Conservation (phyloP, 2,797 vertebrate species). For the Girardinus metallicus region DNA sequence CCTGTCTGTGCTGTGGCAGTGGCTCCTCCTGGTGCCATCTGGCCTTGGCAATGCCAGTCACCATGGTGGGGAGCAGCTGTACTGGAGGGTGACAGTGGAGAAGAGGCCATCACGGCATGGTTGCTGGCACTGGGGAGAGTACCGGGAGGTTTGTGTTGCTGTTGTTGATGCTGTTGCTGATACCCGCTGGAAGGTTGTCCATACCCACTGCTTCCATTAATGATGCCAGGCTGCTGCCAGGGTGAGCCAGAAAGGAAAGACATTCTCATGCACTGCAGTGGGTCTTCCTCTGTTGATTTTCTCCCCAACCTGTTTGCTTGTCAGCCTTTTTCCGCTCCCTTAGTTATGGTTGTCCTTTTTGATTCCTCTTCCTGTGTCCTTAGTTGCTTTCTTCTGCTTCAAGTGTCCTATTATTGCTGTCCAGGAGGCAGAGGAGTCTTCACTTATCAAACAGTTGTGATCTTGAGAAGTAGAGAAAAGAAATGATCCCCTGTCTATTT, state of each 20-base stretch:
- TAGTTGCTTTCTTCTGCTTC: constrained; percentile 15
- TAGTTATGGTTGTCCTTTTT: constrained; percentile 21
- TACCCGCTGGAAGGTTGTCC: constrained; percentile 65
- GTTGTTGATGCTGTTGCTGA: constrained; percentile 56
- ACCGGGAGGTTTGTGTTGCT: constrained; percentile 71
- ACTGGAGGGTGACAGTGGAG: constrained; percentile 45
- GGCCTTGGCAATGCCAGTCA: constrained; percentile 60
- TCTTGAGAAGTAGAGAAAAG: constrained; percentile 45
- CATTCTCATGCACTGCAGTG: constrained; percentile 72
- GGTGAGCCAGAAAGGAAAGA: constrained; percentile 83
- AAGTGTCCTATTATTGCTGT: constrained; percentile 42
- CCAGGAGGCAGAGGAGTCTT: constrained; percentile 50
- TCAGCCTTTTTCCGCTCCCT: constrained; percentile 10
- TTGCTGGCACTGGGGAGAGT: constrained; percentile 45
- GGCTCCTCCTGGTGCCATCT: constrained; percentile 49
- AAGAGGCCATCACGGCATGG: constrained; percentile 47
- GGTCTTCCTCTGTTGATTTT: constrained; percentile 31
- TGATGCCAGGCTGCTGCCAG: constrained; percentile 70
- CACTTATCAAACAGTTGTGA: constrained; percentile 57
- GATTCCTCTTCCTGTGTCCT: constrained; percentile 14
- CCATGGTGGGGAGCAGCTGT: constrained; percentile 42
- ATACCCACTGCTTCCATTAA: constrained; percentile 54
- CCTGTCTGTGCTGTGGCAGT: constrained; percentile 20
- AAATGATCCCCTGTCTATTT: constrained; percentile 39
- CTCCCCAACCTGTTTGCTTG: constrained; percentile 20